Conservation (phyloP, 2,797 vertebrate genomes). For the Cossypha dichroa region DNA sequence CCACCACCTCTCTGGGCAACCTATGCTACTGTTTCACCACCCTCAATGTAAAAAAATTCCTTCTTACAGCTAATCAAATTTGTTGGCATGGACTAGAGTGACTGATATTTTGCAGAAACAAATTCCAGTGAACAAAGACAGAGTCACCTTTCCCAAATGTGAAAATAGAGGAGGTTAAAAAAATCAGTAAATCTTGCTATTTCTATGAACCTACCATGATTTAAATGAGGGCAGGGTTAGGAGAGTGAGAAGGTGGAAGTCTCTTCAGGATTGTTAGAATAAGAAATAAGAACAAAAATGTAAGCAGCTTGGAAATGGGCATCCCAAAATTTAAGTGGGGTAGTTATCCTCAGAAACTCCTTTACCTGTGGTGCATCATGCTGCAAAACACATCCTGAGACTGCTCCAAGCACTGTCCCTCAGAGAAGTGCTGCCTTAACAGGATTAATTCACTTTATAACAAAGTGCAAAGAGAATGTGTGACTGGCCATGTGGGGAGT, state of each 20-base stretch:
- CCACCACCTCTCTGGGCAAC: background rate
- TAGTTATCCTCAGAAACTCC: background rate
- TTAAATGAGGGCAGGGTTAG: background rate
- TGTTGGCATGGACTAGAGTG: background rate
- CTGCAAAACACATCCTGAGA: background rate
- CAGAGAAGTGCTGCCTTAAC: background rate
- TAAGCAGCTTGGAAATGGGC: background rate
- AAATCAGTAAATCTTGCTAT: background rate
- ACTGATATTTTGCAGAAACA: background rate
- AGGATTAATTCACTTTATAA: background rate
- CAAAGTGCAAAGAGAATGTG: background rate
- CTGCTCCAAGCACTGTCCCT: background rate
- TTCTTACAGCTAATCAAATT: background rate
- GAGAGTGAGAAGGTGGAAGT: background rate
- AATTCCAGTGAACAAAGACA: background rate
- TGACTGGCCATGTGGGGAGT: background rate
- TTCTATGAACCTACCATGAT: rapidly evolving
- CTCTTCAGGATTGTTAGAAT: background rate
- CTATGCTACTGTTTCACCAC: background rate
- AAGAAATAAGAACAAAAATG: background rate
- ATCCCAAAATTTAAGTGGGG: background rate
- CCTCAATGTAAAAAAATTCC: background rate
- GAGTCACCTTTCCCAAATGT: background rate
- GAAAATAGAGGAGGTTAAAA: background rate
- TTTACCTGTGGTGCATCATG: rapidly evolving